Base-by-base conservation (phyloP, 1,140 invertebrate genomes). In the Bombus soroeensis region DNA sequence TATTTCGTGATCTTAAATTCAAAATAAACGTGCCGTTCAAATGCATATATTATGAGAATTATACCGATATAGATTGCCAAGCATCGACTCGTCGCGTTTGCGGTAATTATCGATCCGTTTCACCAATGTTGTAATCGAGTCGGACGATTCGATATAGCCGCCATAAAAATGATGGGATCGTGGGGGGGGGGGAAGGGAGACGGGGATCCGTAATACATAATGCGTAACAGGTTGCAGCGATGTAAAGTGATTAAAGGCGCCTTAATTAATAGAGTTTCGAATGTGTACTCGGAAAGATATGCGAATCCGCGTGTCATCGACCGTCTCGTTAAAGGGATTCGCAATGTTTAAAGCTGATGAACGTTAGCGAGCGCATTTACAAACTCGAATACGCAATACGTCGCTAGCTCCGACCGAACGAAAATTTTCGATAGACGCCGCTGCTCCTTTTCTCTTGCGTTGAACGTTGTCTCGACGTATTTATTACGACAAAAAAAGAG, bases 201-300 rank as follows among this genome's bases (percentile, higher is more conserved):
- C n/a, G n/a, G n/a, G n/a, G n/a, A n/a, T n/a, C 15, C 9, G 62
- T n/a, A 37, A 39, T 41, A 41, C 59, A 76, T 79, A 84, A 39
- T 34, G 76, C 37, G 83, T 79, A 84, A 84, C 83, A 79, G 83
- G 83, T 84, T 84, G 82, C 64, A 47, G 22, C 53, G 66, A 59
- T 72, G 66, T 57, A 62, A 79, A 79, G 66, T 79, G 72, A 84
- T 84, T 84, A 79, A 84, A 84, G 68, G 76, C 57, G 39, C 39
- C 34, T 84, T 72, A 79, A 79, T 84, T 72, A 84, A 84, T 79
- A 34, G 76, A 79, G 66, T 79, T 79, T 64, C 68, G 53, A 84
- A 59, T 62, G 59, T 41, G 82, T 22, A 59, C n/a, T 25, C 43
- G 64, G 39, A 59, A 34, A 43, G 66, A 39, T 59, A 68, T 47